These are phyloP conservation scores for Gibbula magus DNA, from an alignment of 2,888 invertebrate species.

Conservation along the genomic window DNA sequence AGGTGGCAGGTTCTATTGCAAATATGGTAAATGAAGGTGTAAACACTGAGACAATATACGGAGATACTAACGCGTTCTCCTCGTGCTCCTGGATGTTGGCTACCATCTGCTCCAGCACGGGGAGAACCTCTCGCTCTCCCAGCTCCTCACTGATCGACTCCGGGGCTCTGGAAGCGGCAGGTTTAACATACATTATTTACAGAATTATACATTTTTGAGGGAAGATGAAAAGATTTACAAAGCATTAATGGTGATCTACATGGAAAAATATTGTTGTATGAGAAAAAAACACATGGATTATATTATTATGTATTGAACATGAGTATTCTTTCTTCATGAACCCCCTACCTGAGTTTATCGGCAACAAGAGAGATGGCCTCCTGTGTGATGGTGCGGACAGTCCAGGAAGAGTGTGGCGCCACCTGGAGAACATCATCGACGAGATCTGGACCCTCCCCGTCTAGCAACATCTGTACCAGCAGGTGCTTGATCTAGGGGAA, in stretches of 20 bases:
- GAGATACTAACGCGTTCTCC: slow-evolving; percentile 54
- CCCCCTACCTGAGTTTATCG: slow-evolving; percentile 53
- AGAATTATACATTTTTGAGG: background rate
- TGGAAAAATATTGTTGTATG: too few relatives aligned
- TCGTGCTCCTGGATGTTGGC: slow-evolving; percentile 59
- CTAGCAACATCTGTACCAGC: slow-evolving; percentile 58
- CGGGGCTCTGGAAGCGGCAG: background rate
- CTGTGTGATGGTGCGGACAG: slow-evolving; percentile 49
- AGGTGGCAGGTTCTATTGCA: too few relatives aligned
- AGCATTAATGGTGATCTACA: background rate
- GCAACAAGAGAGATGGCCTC: slow-evolving; percentile 56
- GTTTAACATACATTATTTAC: background rate
- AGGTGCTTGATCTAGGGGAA: slow-evolving; percentile 57
- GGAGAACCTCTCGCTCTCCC: slow-evolving; percentile 29
- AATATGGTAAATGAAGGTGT: background rate
- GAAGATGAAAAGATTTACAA: background rate
- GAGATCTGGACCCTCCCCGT: slow-evolving; percentile 60
- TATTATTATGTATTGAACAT: too few relatives aligned
- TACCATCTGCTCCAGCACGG: slow-evolving; percentile 54
- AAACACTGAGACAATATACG: background rate
- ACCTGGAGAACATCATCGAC: slow-evolving; percentile 53
- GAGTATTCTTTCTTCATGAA: too few relatives aligned
- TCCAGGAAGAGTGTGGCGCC: slow-evolving; percentile 50
- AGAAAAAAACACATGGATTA: too few relatives aligned
- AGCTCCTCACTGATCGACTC: background rate